Conservation (phyloP, 2,797 vertebrate species). For the Urosaurus nigricauda region DNA sequence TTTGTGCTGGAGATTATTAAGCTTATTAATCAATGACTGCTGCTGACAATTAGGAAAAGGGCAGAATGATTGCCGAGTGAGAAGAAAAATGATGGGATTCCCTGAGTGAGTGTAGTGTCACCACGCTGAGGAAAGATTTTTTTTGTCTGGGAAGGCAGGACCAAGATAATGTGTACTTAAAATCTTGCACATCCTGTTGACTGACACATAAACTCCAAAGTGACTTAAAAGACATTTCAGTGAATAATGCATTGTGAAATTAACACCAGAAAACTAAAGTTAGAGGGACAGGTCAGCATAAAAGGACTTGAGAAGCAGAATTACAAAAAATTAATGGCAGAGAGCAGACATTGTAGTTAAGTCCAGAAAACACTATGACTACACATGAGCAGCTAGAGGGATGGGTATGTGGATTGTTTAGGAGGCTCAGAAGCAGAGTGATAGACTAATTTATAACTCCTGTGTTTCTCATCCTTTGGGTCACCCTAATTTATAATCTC, state of each 20-base stretch:
- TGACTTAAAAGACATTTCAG: not conserved
- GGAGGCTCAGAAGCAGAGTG: not conserved
- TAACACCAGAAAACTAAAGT: not conserved
- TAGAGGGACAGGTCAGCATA: not conserved
- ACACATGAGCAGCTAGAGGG: not conserved
- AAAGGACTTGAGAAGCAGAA: not conserved
- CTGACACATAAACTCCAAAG: not conserved
- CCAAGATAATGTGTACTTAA: not conserved
- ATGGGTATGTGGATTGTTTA: not conserved
- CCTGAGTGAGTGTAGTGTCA: not conserved
- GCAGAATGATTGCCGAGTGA: not conserved
- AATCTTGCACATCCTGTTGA: no score
- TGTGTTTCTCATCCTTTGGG: not conserved
- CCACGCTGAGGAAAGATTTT: not conserved
- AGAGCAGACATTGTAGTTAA: not conserved
- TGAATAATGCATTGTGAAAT: no score
- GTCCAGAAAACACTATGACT: not conserved
- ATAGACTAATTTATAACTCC: not conserved
- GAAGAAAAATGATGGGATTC: not conserved
- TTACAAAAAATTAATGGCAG: not conserved
- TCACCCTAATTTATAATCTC: not conserved
- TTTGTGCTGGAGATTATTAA: not conserved
- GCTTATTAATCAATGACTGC: not conserved
- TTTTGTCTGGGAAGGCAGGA: not conserved
- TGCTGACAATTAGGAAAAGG: not conserved